Percentiles rank a stretch among this genome's conserved stretches.
These are phyloP conservation scores for Megaceryle alcyon DNA, from an alignment of 2,797 vertebrate species.

Conservation along the genomic window DNA sequence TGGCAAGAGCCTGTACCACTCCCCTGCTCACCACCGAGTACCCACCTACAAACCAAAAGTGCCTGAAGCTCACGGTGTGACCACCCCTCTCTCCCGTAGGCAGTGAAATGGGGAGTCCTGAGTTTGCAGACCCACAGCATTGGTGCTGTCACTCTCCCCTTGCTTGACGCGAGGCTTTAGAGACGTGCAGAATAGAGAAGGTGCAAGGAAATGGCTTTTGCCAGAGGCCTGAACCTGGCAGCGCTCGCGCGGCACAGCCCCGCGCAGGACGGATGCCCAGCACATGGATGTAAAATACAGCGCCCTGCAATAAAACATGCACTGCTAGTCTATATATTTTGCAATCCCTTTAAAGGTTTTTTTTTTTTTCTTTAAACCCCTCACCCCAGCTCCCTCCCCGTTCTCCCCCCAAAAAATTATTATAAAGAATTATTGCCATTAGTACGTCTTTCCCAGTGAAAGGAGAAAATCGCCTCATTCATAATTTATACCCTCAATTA, in stretches of 20 bases:
- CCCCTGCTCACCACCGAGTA: background rate
- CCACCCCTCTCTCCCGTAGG: background rate
- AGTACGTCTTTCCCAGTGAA: slow-evolving; percentile 92
- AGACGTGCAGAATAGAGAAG: background rate
- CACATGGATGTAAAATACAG: slow-evolving; percentile 13
- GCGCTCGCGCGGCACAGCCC: background rate
- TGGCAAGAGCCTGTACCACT: background rate
- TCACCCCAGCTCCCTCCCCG: slow-evolving; percentile 70
- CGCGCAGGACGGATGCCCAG: background rate
- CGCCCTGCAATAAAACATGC: slow-evolving; percentile 48
- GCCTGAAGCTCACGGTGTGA: fast-evolving
- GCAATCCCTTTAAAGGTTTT: slow-evolving; percentile 70
- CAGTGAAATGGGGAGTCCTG: background rate
- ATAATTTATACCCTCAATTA: slow-evolving; percentile 99
- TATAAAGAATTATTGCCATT: slow-evolving; percentile 99
- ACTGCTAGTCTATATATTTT: slow-evolving; percentile 68
- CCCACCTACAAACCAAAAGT: background rate
- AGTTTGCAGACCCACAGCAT: background rate
- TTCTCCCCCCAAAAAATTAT: slow-evolving; percentile 84
- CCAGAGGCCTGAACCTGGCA: background rate
- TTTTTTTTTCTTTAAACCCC: slow-evolving; percentile 49
- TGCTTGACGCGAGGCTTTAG: background rate
- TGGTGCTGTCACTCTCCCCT: background rate
- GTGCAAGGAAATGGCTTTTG: background rate
- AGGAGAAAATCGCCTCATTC: slow-evolving; percentile 97